A percentile compares a stretch with the other conserved stretches of the same genome.
These are phyloP conservation scores for Romanogobio albipinnatus DNA, from an alignment of 2,113 vertebrate genomes.

Conservation along the genomic window DNA sequence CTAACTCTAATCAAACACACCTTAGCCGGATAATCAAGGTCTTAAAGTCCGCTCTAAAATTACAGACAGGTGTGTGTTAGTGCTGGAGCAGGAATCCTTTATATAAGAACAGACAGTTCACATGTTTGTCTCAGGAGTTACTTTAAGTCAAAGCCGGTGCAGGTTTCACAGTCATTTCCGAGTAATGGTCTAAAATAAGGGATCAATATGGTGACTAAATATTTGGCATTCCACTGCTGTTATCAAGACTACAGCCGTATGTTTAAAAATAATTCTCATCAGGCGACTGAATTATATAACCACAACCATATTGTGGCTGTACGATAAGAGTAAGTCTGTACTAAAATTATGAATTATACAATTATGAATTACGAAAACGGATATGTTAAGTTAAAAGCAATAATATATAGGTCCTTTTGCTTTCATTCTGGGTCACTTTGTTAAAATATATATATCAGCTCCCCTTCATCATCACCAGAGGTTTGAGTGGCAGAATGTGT, in stretches of 20 bases:
- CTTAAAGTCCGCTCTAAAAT: conserved; percentile 2
- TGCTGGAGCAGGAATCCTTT: background rate
- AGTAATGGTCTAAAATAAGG: background rate
- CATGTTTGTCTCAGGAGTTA: conserved; percentile 1
- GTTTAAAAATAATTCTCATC: conserved; percentile 16
- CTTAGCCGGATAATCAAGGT: conserved; percentile 7
- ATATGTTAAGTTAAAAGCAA: background rate
- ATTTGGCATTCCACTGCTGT: background rate
- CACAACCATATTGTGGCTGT: background rate
- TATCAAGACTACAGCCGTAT: background rate
- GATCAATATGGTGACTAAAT: background rate
- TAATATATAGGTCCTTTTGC: background rate
- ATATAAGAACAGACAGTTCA: background rate
- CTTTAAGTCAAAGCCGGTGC: background rate
- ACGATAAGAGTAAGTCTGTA: background rate
- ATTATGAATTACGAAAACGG: no score
- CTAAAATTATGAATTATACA: background rate
- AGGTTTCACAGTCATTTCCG: background rate
- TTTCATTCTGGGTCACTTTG: background rate
- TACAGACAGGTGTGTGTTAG: conserved; percentile 20
- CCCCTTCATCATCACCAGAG: background rate
- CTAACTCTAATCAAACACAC: conserved; percentile 13
- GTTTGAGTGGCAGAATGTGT: background rate
- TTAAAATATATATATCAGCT: background rate
- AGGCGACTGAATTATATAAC: background rate